phyloP scores from a whole-genome alignment of 2,888 invertebrate genomes.

The Drosophila paracracens region DNA sequence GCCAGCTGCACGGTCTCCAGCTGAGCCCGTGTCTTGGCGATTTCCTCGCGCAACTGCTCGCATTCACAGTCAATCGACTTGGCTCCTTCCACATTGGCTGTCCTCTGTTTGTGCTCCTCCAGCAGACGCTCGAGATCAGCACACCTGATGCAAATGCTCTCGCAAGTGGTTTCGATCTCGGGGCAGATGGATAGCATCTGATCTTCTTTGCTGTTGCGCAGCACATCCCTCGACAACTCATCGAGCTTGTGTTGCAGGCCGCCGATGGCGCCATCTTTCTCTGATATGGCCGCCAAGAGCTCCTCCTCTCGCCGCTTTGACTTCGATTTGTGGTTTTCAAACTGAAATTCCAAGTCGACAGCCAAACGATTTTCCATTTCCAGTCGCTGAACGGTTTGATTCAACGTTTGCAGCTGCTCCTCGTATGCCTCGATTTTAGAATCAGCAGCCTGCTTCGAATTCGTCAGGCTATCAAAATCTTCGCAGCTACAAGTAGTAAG shows the following conservation, averaged over 20 bases:
- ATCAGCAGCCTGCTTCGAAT: conserved; percentile 76
- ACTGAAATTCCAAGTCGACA: conserved; percentile 85
- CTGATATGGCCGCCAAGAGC: conserved; percentile 85
- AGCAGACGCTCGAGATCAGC: conserved; percentile 68
- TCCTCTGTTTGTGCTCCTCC: conserved; percentile 49
- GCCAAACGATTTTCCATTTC: conserved; percentile 80
- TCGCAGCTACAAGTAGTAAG: conserved; percentile 57
- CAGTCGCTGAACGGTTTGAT: conserved; percentile 62
- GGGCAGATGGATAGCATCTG: conserved; percentile 68
- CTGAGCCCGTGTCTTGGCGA: conserved; percentile 54
- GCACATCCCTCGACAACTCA: conserved; percentile 57
- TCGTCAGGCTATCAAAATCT: conserved; percentile 51
- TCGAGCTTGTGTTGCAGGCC: conserved; percentile 66
- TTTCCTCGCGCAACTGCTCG: conserved; percentile 66
- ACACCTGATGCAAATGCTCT: conserved; percentile 71
- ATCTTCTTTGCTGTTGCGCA: conserved; percentile 73
- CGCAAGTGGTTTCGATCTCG: conserved; percentile 48
- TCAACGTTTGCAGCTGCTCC: conserved; percentile 79
- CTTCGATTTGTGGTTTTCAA: conserved; percentile 86
- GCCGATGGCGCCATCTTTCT: conserved; percentile 77
- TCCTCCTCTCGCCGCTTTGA: conserved; percentile 87
- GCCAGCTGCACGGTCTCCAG: conserved; percentile 65
- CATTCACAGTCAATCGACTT: conserved; percentile 54
- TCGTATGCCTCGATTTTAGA: conserved; percentile 86
- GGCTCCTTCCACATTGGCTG: conserved; percentile 6